Base-by-base conservation (phyloP, 1,140 invertebrate species). In the Aplysia californica region DNA sequence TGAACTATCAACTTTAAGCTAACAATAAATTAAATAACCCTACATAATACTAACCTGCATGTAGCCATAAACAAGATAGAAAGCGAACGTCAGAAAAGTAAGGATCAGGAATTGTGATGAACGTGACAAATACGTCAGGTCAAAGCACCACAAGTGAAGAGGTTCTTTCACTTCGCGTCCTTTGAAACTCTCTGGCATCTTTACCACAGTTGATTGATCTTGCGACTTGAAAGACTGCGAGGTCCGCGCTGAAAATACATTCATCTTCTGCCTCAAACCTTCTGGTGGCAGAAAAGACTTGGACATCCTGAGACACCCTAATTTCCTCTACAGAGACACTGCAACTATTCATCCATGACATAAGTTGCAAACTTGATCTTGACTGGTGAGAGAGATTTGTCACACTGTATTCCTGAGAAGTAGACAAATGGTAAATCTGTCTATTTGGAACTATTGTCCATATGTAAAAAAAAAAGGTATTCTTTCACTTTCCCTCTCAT, bases 41-140 rank as follows among this genome's bases (percentile, higher is more conserved):
- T n/a, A n/a, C n/a, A n/a, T n/a, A n/a, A n/a, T n/a, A n/a, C n/a
- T 85, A 86, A 93, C 93, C 89, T 97, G 94, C 85, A 97, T 92
- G 90, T 96, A 98, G 76, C 96, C 96, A 92, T 98, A 98, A 0
- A 96, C 90, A 64, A 98, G 90, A 89, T 95, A 98, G 84, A 96
- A 95, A 68, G 95, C 88, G 89, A 98, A 97, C 33, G 97, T 94
- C 78, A 94, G 95, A 23, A 91, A 70, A 75, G 93, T 94, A 83
- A 95, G 95, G 26, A 94, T 90, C 1, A 94, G 69, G 88, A 98
- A 96, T 89, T 97, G 96, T 29, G 90, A 88, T 50, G 92, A 90
- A 80, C 91, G 89, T 82, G 92, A 93, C 76, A 92, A 93, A 69
- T 93, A 85, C 20, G 82, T 78, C 59, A 96, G 91, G 87, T 96